Base-by-base conservation (phyloP, 2,113 vertebrate species). In the Hipposideros armiger region DNA sequence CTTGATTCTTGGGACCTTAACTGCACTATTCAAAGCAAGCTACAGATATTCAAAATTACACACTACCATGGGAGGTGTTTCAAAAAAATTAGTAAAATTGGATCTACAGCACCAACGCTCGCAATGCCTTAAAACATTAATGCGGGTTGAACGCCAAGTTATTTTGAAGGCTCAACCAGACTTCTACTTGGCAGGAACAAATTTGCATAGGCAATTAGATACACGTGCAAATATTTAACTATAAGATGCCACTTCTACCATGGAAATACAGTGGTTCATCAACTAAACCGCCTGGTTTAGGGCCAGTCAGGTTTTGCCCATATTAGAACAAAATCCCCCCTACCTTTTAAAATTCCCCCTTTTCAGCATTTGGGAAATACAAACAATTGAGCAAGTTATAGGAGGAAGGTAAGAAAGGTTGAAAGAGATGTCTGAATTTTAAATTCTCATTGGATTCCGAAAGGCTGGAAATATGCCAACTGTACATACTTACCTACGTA, bases 41-140 rank as follows among this genome's bases (percentile, higher is more conserved):
- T 74, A 94, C 45, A 92, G 36, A 96, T 67, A 94, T 36, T 83
- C 72, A 91, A 91, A 97, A 90, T 85, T 83, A 78, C 24, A 62
- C 20, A 32, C 42, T 69, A 24, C 64, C 16, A 67, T 92, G 90
- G 77, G 92, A 96, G 83, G 95, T 90, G 22, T 95, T 94, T 96
- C 62, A 72, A 78, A 83, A 87, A 74, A 70, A 78, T 96, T 91
- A 97, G 95, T 88, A 84, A 96, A 95, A 87, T 87, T 97, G 97
- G 67, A 98, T 91, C 85, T 17, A 77, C 66, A 76, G 86, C 73
- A 88, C 90, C 81, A 74, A 97, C 78, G 73, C 95, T 91, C 83
- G 74, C 40, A 17, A 72, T 0, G 24, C 83, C 94, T 96, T 97
- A 96, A 97, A 97, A 95, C 96, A 98, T 98, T 97, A 98, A 98